Conservation (phyloP, 2,113 vertebrate species). For the Otus sunia region DNA sequence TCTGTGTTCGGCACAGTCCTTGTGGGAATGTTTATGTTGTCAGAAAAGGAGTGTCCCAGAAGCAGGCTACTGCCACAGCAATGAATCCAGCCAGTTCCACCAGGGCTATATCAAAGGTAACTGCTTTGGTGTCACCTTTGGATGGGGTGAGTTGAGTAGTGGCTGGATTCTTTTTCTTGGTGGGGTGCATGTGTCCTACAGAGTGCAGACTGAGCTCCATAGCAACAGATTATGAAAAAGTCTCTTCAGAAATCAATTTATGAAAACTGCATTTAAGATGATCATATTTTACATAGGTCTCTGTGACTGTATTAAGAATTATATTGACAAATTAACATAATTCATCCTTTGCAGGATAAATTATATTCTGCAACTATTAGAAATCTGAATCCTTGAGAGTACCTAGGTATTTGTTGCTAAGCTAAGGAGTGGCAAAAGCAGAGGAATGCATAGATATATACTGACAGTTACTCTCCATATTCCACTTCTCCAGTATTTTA, state of each 20-base stretch:
- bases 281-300: background rate
- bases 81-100: background rate
- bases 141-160: too few relatives aligned
- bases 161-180: background rate
- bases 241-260: background rate
- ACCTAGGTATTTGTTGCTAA: background rate
- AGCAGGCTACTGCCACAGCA: background rate
- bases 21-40: background rate
- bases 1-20: background rate
- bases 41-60: background rate
- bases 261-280: background rate
- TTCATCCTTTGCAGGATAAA: background rate
- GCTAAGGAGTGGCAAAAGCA: background rate
- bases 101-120: background rate
- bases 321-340: background rate
- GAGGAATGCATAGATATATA: background rate
- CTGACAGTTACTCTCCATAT: background rate
- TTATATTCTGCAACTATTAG: background rate
- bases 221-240: background rate
- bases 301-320: background rate
- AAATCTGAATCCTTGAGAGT: background rate
- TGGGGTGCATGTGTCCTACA: background rate
- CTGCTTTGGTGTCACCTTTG: too few relatives aligned
- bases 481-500: background rate
- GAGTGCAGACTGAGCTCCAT: background rate